Percentiles rank a stretch among this genome's conserved stretches.
These are phyloP conservation scores for Electrona antarctica DNA, from an alignment of 2,113 vertebrate species.

Conservation along the genomic window DNA sequence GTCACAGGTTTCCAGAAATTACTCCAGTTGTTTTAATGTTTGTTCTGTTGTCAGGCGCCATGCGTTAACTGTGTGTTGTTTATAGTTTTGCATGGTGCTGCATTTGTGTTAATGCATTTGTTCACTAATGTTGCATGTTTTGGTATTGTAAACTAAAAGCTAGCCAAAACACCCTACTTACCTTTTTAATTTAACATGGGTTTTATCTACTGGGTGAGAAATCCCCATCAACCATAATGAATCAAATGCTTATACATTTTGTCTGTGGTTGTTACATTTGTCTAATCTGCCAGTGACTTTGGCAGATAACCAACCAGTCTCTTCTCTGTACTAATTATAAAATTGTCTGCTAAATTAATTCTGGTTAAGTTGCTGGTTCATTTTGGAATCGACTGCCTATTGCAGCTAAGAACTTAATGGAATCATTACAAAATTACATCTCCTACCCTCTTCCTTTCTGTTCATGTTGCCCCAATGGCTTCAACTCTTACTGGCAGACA, in stretches of 20 bases:
- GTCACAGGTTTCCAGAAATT: background rate
- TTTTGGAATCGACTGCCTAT: too few relatives aligned
- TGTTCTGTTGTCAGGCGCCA: background rate
- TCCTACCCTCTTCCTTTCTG: background rate
- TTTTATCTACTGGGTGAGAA: background rate
- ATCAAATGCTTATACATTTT: background rate
- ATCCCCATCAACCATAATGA: background rate
- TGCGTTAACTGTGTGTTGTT: background rate
- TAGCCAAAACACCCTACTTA: background rate
- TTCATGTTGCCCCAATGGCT: too few relatives aligned
- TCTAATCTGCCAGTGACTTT: too few relatives aligned
- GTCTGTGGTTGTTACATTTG: background rate
- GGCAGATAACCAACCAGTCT: too few relatives aligned
- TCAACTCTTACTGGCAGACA: too few relatives aligned
- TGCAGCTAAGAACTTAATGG: too few relatives aligned
- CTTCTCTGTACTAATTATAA: too few relatives aligned
- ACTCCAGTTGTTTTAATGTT: background rate
- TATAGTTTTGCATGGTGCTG: constrained; percentile 47
- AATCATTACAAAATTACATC: too few relatives aligned
- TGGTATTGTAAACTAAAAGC: background rate
- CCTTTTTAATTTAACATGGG: constrained; percentile 1
- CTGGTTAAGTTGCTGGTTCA: too few relatives aligned
- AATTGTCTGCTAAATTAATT: too few relatives aligned
- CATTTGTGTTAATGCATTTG: constrained; percentile 16
- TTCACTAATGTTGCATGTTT: constrained; percentile 45